Evolutionary conservation across 2,888 invertebrate species (phyloP).

Genomic region (Leptopterna dolabrata): DNA sequence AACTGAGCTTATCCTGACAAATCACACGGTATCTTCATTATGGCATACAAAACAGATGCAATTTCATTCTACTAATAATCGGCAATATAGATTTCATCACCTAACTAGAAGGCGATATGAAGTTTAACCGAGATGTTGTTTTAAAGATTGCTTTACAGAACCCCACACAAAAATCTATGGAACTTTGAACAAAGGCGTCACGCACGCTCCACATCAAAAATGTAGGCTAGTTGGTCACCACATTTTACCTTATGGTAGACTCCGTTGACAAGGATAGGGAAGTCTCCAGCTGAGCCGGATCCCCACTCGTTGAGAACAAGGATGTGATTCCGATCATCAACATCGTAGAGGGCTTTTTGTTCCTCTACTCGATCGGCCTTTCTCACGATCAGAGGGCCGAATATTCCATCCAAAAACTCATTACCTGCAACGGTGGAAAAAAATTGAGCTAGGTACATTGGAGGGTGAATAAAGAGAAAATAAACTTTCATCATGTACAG

Average conservation of each 20-base stretch:
- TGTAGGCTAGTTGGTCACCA: neutral
- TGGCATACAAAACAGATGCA: too few relatives aligned
- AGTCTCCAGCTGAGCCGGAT: conserved; percentile 23
- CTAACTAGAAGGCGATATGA: too few relatives aligned
- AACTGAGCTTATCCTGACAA: too few relatives aligned
- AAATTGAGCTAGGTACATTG: neutral
- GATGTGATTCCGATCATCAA: conserved; percentile 77
- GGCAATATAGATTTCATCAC: too few relatives aligned
- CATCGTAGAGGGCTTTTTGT: conserved; percentile 75
- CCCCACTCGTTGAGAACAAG: conserved; percentile 79
- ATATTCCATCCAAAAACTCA: conserved; percentile 77
- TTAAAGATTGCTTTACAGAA: too few relatives aligned
- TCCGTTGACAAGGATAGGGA: conserved; percentile 41
- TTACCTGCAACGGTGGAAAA: conserved; percentile 67
- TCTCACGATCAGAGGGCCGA: conserved; percentile 78
- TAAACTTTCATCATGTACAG: too few relatives aligned
- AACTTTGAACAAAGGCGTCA: too few relatives aligned
- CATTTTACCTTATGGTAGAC: conserved; percentile 18
- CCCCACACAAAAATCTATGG: too few relatives aligned
- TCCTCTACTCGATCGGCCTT: conserved; percentile 72
- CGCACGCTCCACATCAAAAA: neutral
- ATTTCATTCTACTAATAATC: too few relatives aligned
- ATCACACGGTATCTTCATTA: too few relatives aligned
- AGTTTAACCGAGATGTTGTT: too few relatives aligned
- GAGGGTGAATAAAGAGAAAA: neutral